Evolutionary conservation across 2,113 vertebrate genomes (phyloP).

Genomic region (Antechinus stuartii): DNA sequence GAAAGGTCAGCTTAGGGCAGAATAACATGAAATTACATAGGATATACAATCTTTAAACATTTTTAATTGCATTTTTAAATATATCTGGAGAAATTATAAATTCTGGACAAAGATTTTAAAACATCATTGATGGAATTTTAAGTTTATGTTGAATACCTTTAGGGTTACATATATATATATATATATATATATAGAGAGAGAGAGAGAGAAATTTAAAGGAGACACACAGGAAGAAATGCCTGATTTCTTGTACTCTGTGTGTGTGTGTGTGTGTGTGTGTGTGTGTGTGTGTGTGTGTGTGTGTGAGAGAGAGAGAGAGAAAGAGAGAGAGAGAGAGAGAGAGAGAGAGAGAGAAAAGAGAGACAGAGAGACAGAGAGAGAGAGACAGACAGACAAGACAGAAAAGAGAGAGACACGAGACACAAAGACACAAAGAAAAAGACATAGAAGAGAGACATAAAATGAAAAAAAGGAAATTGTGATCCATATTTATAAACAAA

Average conservation of each 20-base stretch:
- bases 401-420: too few relatives aligned
- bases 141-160: not conserved
- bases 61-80: not conserved
- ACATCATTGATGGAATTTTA: constrained; percentile 19
- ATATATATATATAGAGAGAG: too few relatives aligned
- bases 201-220: not conserved
- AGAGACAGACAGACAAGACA: too few relatives aligned
- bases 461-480: not conserved
- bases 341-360: too few relatives aligned
- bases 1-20: not conserved
- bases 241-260: not conserved
- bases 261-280: not conserved
- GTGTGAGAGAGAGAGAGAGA: too few relatives aligned
- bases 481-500: not conserved
- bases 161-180: not conserved
- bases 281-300: not conserved
- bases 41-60: not conserved
- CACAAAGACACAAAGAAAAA: not conserved
- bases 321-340: too few relatives aligned
- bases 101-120: constrained; percentile 13
- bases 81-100: constrained; percentile 6
- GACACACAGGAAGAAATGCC: not conserved
- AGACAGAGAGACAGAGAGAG: not conserved
- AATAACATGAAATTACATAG: not conserved
- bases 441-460: not conserved